Percentiles rank a stretch among this genome's conserved stretches.
These are phyloP conservation scores for Thera obeliscata DNA, from an alignment of 2,888 invertebrate species.

Conservation along the genomic window DNA sequence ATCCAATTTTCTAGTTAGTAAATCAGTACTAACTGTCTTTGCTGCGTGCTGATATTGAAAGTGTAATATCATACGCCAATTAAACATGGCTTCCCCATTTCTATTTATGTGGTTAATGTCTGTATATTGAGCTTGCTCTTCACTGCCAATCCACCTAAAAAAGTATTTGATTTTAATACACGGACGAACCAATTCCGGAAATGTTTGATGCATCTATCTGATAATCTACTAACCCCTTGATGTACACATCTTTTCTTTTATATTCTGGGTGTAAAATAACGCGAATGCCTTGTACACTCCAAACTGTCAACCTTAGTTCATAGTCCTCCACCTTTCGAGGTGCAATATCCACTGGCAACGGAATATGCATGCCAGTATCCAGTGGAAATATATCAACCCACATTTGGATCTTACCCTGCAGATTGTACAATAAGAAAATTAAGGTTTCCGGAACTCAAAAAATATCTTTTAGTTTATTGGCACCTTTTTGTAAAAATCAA, in stretches of 20 bases:
- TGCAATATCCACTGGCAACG: slow-evolving; percentile 90
- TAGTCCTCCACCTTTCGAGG: slow-evolving; percentile 88
- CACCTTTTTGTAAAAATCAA: too few species aligned
- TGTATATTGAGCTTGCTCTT: slow-evolving; percentile 89
- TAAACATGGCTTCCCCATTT: slow-evolving; percentile 93
- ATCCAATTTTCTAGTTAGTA: too few species aligned
- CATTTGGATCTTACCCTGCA: slow-evolving; percentile 93
- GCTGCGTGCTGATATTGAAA: slow-evolving; percentile 91
- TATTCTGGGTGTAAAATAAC: slow-evolving; percentile 88
- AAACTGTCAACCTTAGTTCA: slow-evolving; percentile 88
- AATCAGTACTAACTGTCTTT: slow-evolving; percentile 80
- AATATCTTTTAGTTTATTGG: too few species aligned
- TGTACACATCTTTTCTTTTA: slow-evolving; percentile 90
- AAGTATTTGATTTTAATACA: neutral
- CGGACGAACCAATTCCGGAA: neutral
- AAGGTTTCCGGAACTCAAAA: too few species aligned
- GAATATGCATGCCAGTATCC: slow-evolving; percentile 85
- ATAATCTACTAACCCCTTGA: slow-evolving; percentile 85
- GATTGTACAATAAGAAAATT: neutral
- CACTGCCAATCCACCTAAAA: slow-evolving; percentile 88
- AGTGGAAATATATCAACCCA: slow-evolving; percentile 93
- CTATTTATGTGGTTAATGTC: slow-evolving; percentile 93
- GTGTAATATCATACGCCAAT: slow-evolving; percentile 95
- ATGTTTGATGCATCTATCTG: neutral
- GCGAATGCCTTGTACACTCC: slow-evolving; percentile 84